A percentile compares a stretch with the other conserved stretches of the same genome.
phyloP scores from a whole-genome alignment of 2,888 invertebrate species.

The Agrochola circellaris region DNA sequence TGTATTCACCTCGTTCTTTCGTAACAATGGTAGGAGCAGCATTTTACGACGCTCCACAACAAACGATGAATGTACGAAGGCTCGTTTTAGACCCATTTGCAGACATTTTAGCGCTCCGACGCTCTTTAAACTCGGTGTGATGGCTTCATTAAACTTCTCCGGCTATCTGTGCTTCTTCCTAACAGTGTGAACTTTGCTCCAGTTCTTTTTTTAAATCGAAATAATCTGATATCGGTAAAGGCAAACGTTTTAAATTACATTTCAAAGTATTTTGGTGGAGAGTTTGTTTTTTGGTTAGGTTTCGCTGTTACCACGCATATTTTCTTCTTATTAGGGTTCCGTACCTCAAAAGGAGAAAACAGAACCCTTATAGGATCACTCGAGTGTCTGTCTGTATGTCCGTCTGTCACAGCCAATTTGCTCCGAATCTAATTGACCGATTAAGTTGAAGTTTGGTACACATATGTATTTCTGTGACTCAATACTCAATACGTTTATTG shows the following conservation, averaged over 20 bases:
- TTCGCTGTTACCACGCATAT: background rate
- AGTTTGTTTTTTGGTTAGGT: background rate
- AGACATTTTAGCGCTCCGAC: constrained; percentile 20
- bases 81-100: constrained; percentile 25
- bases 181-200: background rate
- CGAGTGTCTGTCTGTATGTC: too few relatives aligned
- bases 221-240: background rate
- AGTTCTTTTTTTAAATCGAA: background rate
- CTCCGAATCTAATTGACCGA: too few relatives aligned
- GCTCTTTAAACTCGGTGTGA: constrained; percentile 6
- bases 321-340: too few relatives aligned
- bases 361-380: too few relatives aligned
- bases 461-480: too few relatives aligned
- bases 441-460: too few relatives aligned
- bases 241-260: constrained; percentile 9
- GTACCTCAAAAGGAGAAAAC: too few relatives aligned
- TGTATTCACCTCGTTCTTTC: background rate
- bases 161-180: background rate
- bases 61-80: constrained; percentile 31
- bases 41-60: constrained; percentile 33
- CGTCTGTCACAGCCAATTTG: too few relatives aligned
- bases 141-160: constrained; percentile 5
- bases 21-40: constrained; percentile 24
- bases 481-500: too few relatives aligned
- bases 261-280: background rate